Percentiles rank a stretch among this genome's conserved stretches.
These are phyloP conservation scores for Zosterops japonicus DNA, from an alignment of 2,113 vertebrate species.

Conservation along the genomic window DNA sequence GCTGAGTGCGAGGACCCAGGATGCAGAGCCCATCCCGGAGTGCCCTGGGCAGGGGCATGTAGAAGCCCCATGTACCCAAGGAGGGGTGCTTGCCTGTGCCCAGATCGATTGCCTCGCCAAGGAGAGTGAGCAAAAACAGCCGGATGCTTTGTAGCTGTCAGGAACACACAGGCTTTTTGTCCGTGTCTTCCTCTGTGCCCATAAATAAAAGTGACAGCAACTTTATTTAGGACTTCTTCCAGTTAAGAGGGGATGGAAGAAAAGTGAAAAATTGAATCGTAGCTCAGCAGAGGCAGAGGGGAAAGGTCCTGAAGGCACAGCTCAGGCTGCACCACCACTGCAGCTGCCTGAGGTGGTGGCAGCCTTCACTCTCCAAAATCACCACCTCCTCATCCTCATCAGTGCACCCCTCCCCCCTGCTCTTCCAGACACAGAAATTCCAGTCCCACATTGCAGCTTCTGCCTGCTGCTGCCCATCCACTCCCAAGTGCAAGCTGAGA, in stretches of 20 bases:
- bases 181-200: background rate
- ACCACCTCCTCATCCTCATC: background rate
- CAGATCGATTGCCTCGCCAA: background rate
- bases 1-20: background rate
- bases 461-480: background rate
- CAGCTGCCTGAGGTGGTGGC: background rate
- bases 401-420: background rate
- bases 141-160: conserved; percentile 26
- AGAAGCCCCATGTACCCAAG: rapidly evolving
- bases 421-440: background rate
- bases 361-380: background rate
- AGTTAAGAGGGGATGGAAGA: conserved; percentile 12
- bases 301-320: background rate
- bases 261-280: conserved; percentile 34
- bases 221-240: conserved; percentile 66
- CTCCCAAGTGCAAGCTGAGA: rapidly evolving
- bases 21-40: background rate
- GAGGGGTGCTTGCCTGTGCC: background rate
- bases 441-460: background rate
- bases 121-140: background rate
- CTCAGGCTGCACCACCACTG: background rate
- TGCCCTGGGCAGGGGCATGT: background rate
- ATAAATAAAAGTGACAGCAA: conserved; percentile 58
- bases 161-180: conserved; percentile 48
- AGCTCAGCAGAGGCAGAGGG: background rate